Conservation (phyloP, 2,888 invertebrate genomes). For the Melanophora roralis region DNA sequence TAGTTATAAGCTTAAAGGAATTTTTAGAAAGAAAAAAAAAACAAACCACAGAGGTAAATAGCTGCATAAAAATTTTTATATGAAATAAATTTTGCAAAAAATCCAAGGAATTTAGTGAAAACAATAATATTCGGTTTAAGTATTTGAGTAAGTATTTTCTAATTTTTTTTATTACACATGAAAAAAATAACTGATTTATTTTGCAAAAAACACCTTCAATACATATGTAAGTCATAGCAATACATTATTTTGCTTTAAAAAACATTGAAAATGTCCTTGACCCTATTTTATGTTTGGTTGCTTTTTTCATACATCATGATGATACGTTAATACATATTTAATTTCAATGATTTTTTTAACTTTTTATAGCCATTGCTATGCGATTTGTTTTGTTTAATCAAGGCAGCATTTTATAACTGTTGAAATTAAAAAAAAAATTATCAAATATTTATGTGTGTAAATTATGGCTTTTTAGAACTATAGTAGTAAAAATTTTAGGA, state of each 20-base stretch:
- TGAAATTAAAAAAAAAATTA: no score
- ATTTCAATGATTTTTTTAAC: background rate
- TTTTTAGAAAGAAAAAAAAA: background rate
- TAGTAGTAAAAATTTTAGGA: no score
- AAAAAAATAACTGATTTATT: no score
- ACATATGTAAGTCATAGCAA: no score
- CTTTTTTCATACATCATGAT: background rate
- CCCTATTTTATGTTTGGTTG: background rate
- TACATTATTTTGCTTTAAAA: background rate
- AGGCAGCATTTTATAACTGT: no score
- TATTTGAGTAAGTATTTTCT: no score
- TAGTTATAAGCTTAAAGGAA: background rate
- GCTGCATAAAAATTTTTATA: background rate
- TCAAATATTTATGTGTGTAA: no score
- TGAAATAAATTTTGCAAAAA: background rate
- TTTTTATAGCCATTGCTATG: background rate
- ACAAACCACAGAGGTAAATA: background rate
- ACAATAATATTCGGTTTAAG: no score
- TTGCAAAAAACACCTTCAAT: no score
- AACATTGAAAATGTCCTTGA: background rate
- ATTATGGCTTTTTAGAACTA: no score
- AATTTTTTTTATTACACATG: no score
- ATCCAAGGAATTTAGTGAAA: no score
- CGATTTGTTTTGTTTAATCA: slow-evolving; percentile 14
- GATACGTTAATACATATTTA: slow-evolving; percentile 3